Base-by-base conservation (phyloP, 2,888 invertebrate genomes). In the Watsonalla binaria region DNA sequence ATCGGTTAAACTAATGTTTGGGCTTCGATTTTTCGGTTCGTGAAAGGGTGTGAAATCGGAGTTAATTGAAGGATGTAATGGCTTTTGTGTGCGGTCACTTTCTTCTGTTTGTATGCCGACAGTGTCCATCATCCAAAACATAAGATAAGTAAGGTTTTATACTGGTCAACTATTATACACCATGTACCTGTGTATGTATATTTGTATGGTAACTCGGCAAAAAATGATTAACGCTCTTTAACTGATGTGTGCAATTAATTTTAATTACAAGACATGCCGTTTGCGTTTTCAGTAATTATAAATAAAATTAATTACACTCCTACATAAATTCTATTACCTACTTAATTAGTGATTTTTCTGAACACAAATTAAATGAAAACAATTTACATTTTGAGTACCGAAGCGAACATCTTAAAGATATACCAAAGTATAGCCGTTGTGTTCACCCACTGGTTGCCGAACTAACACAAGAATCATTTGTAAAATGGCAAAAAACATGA, bases 1-100 rank as follows among this genome's bases (percentile, higher is more conserved):
- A 86, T 86, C 74, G 82, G 85, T 82, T 86, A 90, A 90, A 87
- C 90, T 87, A 90, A 89, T 90, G 90, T 90, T 90, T 90, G 90
- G 86, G 79, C 84, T 90, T 84, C 87, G 86, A 90, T 90, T 90
- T 89, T 84, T 86, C 88, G 90, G 90, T 90, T 90, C 90, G 84
- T 90, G 87, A 90, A 88, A 86, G 84, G 78, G 88, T 89, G 90
- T 90, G 90, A 90, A 90, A 90, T 90, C 78, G 84, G 62, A 87
- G 78, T 86, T 90, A 90, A 90, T 90, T 85, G 84, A 78, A 83
- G 81, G 82, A 83, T 83, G 82, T 80, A 86, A 87, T 83, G 77
- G 81, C 81, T 84, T 85, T 88, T 86, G 86, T 86, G 82, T 81
- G 82, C 83, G 85, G 82, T 78, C 82, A 88, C 76, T 86, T 85